Conservation (phyloP, 2,113 vertebrate genomes). For the Oxygymnocypris stewartii region DNA sequence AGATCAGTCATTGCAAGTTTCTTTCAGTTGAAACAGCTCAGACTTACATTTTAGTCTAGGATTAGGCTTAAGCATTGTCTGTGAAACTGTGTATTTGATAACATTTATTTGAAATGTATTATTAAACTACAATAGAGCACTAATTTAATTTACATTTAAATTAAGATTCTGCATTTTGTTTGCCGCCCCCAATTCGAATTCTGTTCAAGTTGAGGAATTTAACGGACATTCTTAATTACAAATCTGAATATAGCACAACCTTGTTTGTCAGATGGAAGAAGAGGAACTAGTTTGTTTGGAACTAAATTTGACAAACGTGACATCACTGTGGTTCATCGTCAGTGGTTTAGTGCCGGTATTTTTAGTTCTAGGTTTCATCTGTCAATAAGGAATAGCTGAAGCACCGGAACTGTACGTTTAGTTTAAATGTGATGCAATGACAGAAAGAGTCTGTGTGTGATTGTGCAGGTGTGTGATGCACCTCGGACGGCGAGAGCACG, state of each 20-base stretch:
- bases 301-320: background rate
- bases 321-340: background rate
- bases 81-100: no score
- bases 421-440: background rate
- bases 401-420: background rate
- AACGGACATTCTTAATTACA: background rate
- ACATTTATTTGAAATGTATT: background rate
- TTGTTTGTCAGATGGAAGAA: background rate
- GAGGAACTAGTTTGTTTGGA: background rate
- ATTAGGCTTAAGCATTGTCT: no score
- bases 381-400: background rate
- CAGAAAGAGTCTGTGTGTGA: slow-evolving; percentile 5
- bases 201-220: no score
- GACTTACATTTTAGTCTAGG: no score
- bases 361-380: background rate
- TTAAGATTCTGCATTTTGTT: background rate
- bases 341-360: background rate
- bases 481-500: slow-evolving; percentile 74
- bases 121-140: background rate
- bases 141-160: background rate
- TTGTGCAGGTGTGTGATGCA: slow-evolving; percentile 43
- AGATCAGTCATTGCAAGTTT: no score
- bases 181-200: background rate
- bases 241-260: background rate
- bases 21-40: no score